Conservation (phyloP, 2,888 invertebrate genomes). For the Elegia similella region DNA sequence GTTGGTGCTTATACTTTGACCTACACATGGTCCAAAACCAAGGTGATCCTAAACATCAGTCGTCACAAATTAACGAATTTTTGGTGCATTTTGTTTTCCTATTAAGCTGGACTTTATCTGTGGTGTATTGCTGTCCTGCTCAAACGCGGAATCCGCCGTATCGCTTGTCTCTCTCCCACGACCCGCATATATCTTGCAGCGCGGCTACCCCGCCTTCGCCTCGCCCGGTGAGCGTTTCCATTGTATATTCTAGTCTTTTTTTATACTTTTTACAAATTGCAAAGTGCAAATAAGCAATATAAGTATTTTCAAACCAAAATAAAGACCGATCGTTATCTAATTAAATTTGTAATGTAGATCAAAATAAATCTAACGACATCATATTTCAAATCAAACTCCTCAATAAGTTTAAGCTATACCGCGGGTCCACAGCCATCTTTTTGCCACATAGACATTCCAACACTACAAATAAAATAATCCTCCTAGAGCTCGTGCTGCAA, state of each 20-base stretch:
- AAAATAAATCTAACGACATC: too few relatives aligned
- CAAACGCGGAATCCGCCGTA: conserved; percentile 31
- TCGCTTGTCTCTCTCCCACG: conserved; percentile 40
- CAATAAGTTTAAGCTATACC: too few relatives aligned
- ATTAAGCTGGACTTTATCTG: conserved; percentile 57
- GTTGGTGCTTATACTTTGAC: not conserved
- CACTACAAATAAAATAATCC: too few relatives aligned
- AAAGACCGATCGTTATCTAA: too few relatives aligned
- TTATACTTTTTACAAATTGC: not conserved
- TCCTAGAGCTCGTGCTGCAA: too few relatives aligned
- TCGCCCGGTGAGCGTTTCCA: conserved; percentile 65
- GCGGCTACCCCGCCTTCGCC: conserved; percentile 72
- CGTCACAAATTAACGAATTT: conserved; percentile 54
- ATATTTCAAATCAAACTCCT: too few relatives aligned
- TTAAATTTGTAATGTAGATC: too few relatives aligned
- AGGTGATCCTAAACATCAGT: conserved; percentile 51
- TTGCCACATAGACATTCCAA: too few relatives aligned
- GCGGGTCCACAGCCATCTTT: too few relatives aligned
- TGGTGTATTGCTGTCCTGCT: conserved; percentile 40
- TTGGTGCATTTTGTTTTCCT: conserved; percentile 71
- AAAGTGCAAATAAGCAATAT: too few relatives aligned
- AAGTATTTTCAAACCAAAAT: too few relatives aligned
- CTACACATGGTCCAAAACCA: conserved; percentile 31
- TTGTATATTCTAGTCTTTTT: conserved; percentile 29
- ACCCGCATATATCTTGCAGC: conserved; percentile 60